Evolutionary conservation across 2,888 invertebrate species (phyloP).

Genomic region (Hypomecis atomaria): DNA sequence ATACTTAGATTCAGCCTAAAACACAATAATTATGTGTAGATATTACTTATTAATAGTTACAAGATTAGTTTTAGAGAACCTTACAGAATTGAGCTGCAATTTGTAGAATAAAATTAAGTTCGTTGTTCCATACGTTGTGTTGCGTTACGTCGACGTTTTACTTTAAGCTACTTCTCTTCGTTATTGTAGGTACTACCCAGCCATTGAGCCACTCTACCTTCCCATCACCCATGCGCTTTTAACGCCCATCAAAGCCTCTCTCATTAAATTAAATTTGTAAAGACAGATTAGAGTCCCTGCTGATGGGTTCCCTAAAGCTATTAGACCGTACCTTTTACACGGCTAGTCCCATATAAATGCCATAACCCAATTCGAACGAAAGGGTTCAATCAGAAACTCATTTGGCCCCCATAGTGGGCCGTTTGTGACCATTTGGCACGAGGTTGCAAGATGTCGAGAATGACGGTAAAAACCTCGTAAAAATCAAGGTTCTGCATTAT

Average conservation of each 20-base stretch:
- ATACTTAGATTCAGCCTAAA: no score
- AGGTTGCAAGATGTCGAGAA: slow-evolving; percentile 44
- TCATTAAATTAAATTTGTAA: slow-evolving; percentile 46
- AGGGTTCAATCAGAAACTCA: slow-evolving; percentile 60
- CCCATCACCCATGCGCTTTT: slow-evolving; percentile 35
- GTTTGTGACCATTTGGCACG: slow-evolving; percentile 39
- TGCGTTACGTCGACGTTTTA: no score
- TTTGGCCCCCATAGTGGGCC: slow-evolving; percentile 46
- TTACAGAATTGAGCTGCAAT: no score
- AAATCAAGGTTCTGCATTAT: slow-evolving; percentile 28
- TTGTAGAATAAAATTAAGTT: no score
- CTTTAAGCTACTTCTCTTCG: not conserved
- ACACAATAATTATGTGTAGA: no score
- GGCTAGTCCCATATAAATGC: slow-evolving; percentile 51
- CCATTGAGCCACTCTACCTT: slow-evolving; percentile 17
- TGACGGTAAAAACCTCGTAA: slow-evolving; percentile 42
- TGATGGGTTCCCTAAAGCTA: slow-evolving; percentile 49
- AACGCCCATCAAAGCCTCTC: slow-evolving; percentile 39
- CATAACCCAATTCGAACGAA: slow-evolving; percentile 43
- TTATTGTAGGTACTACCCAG: not conserved
- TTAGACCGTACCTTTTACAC: slow-evolving; percentile 49
- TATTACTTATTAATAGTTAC: no score
- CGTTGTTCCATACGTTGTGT: no score
- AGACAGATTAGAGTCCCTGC: slow-evolving; percentile 41
- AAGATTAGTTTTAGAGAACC: no score